Evolutionary conservation across 2,888 invertebrate genomes (phyloP).

Genomic region (Strigamia transsilvanica): DNA sequence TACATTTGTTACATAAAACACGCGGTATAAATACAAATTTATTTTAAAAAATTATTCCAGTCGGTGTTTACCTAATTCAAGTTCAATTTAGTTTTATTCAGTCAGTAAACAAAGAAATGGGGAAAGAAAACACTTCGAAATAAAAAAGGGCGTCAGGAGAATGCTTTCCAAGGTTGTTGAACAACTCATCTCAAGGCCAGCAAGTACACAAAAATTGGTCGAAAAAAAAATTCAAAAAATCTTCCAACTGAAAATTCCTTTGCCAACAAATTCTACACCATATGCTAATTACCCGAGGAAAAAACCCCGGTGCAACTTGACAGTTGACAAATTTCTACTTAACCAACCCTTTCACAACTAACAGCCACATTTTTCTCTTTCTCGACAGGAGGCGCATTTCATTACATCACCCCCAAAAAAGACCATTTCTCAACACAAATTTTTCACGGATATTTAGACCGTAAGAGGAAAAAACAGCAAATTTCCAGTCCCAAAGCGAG

Average conservation of each 20-base stretch:
- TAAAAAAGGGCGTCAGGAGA: neutral
- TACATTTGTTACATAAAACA: neutral
- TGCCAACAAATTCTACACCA: neutral
- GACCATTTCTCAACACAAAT: neutral
- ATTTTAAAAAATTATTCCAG: neutral
- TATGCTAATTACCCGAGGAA: neutral
- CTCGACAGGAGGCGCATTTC: neutral
- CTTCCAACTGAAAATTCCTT: neutral
- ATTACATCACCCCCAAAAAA: neutral
- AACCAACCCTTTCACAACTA: neutral
- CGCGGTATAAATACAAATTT: neutral
- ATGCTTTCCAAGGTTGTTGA: slow-evolving; percentile 32
- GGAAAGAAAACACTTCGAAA: neutral
- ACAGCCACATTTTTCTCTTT: neutral
- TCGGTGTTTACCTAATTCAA: neutral
- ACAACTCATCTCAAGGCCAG: slow-evolving; percentile 9
- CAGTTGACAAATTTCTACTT: slow-evolving; percentile 2
- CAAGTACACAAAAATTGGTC: neutral
- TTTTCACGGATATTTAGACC: neutral
- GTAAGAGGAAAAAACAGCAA: neutral
- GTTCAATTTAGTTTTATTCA: neutral
- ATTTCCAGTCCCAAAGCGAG: neutral
- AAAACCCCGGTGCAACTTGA: neutral
- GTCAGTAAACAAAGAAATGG: neutral
- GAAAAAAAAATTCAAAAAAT: neutral